phyloP scores from a whole-genome alignment of 1,140 invertebrate species.

The Idris sp. region DNA sequence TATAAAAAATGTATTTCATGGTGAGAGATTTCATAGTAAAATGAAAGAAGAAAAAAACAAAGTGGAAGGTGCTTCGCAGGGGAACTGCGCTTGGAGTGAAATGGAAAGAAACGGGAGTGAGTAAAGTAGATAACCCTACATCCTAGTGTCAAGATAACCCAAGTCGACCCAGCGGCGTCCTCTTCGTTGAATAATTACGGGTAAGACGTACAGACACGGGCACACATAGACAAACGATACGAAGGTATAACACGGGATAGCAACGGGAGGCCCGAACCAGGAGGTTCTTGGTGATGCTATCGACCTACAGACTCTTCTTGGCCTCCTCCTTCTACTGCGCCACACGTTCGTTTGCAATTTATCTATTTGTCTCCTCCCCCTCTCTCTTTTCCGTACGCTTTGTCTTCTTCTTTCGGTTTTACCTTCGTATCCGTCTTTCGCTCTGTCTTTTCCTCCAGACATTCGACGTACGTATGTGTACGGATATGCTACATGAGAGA shows the following conservation, averaged over 20 bases:
- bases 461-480: conserved; percentile 50
- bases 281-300: conserved; percentile 68
- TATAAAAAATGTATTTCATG: too few relatives aligned
- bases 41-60: too few relatives aligned
- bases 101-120: conserved; percentile 68
- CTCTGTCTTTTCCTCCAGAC: conserved; percentile 52
- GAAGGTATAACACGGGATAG: conserved; percentile 47
- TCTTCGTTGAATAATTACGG: conserved; percentile 77
- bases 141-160: conserved; percentile 77
- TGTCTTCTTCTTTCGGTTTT: too few relatives aligned
- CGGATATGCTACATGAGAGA: too few relatives aligned
- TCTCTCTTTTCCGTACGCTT: conserved; percentile 18
- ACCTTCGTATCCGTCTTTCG: conserved; percentile 36
- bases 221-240: conserved; percentile 43
- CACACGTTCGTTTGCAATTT: conserved; percentile 10
- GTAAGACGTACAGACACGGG: conserved; percentile 64
- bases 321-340: conserved; percentile 26
- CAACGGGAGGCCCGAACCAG: conserved; percentile 67
- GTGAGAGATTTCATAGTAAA: too few relatives aligned
- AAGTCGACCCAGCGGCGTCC: conserved; percentile 75
- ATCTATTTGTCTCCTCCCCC: too few relatives aligned
- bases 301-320: conserved; percentile 67
- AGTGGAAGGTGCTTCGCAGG: too few relatives aligned
- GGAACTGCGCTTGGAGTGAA: too few relatives aligned
- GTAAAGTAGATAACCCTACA: conserved; percentile 67